Evolutionary conservation across 1,140 invertebrate genomes (phyloP).

Genomic region (Cherax destructor): DNA sequence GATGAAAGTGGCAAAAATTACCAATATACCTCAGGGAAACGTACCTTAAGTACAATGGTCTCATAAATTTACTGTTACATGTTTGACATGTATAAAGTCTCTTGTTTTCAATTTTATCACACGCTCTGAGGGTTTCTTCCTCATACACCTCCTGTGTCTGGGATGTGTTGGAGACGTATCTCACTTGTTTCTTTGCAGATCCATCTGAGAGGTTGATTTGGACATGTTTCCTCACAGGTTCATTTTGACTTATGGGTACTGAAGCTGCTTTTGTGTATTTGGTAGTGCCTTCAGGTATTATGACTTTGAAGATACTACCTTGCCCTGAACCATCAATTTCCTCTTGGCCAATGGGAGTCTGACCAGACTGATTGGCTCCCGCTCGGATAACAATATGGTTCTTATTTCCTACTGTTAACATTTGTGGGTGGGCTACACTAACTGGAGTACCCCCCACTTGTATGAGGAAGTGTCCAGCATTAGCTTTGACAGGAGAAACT

Average conservation of each 20-base stretch:
- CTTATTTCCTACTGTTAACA: conserved; percentile 38
- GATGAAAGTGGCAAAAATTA: not conserved
- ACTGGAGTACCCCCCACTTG: conserved; percentile 59
- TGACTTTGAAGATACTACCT: conserved; percentile 36
- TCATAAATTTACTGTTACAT: conserved; percentile 69
- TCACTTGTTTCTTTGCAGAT: not conserved
- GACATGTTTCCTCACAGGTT: conserved; percentile 61
- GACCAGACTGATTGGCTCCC: conserved; percentile 25
- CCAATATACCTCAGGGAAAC: not conserved
- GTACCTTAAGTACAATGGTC: conserved; percentile 61
- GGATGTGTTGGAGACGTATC: conserved; percentile 16
- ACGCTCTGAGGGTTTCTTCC: not conserved
- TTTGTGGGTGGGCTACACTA: conserved; percentile 2
- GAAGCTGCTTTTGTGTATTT: conserved; percentile 22
- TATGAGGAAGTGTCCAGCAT: conserved; percentile 56
- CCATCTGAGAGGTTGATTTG: conserved; percentile 64
- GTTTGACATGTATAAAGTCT: conserved; percentile 63
- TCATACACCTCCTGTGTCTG: conserved; percentile 22
- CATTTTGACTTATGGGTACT: conserved; percentile 29
- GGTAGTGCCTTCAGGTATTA: conserved; percentile 54
- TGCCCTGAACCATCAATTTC: conserved; percentile 1
- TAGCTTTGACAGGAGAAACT: conserved; percentile 28
- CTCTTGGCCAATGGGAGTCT: not conserved
- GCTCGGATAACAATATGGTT: conserved; percentile 63
- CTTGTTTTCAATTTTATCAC: conserved; percentile 13